Evolutionary conservation across 1,140 invertebrate genomes (phyloP), one percentile per base, ranked within the genome.

Genomic region (Lasioglossum baleicum): DNA sequence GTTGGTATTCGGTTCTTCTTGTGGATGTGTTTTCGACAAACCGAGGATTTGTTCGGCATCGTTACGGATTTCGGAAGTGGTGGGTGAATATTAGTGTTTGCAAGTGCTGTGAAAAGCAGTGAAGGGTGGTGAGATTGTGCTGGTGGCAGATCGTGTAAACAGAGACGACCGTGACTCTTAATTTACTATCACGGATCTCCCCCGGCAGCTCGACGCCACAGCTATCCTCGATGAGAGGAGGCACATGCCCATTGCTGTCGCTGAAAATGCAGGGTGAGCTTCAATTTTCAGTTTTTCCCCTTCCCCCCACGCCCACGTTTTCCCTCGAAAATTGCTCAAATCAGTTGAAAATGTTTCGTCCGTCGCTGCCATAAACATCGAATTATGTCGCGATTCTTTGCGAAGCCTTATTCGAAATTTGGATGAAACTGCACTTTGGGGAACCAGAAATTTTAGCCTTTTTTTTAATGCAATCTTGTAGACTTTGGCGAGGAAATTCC

Each of bases 221-320:
- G 87, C 91, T 86, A 91, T 88, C 90, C 91, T 92, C 90, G 90
- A 93, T 93, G 92, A 93, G 89, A 92, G 91, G 91, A 92, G 90
- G 92, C 94, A 94, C 93, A 94, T 94, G 94, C 94, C 93, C 93
- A 94, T 94, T 94, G 93, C 92, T 94, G 93, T 93, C 90, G 91
- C 94, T 93, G 94, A 94, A 94, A 94, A 94, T 94, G 94, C 94
- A 94, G 94, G 94, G 94, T 94, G 87, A 94, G 94, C 92, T 31
- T n/a, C 10, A 56, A 8, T 44, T 70, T 53, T 22, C 53, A 35
- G 17, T 44, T 13, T 69, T n/a, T 35, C 35, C 44, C 31, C 11
- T 35, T 48, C 42, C 26, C 42, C 26, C 17, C 35, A 44, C 40
- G 31, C 40, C 68, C 42, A 48, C 72, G 35, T 53, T 73, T 79